phyloP scores from a whole-genome alignment of 1,140 invertebrate species.

The Drosophila azteca region DNA sequence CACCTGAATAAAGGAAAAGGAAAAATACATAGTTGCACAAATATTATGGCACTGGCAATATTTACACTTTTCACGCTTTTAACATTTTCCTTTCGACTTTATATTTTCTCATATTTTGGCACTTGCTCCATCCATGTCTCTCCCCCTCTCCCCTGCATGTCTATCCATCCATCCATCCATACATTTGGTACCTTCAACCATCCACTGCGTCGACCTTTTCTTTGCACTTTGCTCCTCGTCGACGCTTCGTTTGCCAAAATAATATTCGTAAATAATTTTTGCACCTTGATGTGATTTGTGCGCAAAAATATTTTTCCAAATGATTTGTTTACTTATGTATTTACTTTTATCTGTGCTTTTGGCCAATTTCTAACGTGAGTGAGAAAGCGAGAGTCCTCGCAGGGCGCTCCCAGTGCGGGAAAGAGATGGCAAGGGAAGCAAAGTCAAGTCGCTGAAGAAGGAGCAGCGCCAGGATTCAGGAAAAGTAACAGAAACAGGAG shows the following conservation, averaged over 20 bases:
- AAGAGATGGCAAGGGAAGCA: background rate
- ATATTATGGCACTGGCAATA: constrained; percentile 70
- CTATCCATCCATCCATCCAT: constrained; percentile 6
- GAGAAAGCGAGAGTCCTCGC: background rate
- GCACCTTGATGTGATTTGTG: constrained; percentile 77
- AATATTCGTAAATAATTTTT: constrained; percentile 79
- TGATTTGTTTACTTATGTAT: constrained; percentile 78
- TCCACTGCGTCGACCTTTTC: constrained; percentile 30
- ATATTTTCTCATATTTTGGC: constrained; percentile 44
- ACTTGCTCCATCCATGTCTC: constrained; percentile 23
- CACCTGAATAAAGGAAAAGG: constrained; percentile 14
- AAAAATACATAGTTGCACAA: constrained; percentile 30
- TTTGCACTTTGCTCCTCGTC: constrained; percentile 27
- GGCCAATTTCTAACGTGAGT: constrained; percentile 17
- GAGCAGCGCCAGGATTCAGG: background rate
- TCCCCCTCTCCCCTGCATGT: constrained; percentile 9
- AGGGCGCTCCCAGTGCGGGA: background rate
- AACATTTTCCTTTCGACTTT: constrained; percentile 62
- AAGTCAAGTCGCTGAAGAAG: too few relatives aligned
- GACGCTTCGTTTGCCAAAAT: constrained; percentile 57
- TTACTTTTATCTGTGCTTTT: constrained; percentile 71
- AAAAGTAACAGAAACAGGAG: constrained; percentile 18
- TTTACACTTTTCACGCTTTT: constrained; percentile 68
- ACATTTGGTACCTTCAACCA: constrained; percentile 11
- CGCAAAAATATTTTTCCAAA: constrained; percentile 76